Conservation (phyloP, 2,888 invertebrate species). For the Tanypteryx hageni region DNA sequence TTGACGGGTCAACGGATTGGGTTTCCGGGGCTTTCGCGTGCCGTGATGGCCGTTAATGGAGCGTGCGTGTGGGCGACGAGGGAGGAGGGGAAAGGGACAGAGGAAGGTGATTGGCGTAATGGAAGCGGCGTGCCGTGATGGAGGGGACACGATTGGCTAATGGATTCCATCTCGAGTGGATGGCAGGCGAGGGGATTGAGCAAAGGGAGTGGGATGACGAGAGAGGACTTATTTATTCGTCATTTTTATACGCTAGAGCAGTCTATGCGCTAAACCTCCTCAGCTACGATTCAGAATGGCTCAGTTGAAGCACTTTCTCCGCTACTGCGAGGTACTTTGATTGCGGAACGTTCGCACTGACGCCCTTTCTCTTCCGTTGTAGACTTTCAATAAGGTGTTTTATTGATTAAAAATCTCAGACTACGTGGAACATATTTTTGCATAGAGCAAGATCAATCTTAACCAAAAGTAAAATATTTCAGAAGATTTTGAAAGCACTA, state of each 20-base stretch:
- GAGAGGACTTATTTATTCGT: neutral
- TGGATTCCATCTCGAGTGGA: neutral
- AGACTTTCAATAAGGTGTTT: no score
- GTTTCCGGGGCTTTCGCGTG: neutral
- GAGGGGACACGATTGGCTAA: constrained; percentile 50
- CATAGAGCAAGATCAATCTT: no score
- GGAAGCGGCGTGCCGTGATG: constrained; percentile 49
- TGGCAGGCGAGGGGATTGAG: neutral
- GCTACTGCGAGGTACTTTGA: no score
- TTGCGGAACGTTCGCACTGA: no score
- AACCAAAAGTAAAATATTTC: no score
- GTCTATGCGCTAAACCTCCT: no score
- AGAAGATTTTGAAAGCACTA: no score
- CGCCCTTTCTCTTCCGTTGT: no score
- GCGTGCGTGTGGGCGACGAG: neutral
- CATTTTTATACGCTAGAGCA: neutral
- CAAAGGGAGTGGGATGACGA: neutral
- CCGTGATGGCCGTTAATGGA: constrained; percentile 37
- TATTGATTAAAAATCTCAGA: no score
- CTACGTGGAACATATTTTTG: no score
- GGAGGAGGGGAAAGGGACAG: neutral
- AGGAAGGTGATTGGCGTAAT: constrained; percentile 48
- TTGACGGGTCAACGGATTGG: constrained; percentile 50
- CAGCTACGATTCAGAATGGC: no score
- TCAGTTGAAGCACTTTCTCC: no score